These are phyloP conservation scores for Probaryconus sp. DNA, from an alignment of 1,140 invertebrate species.

Conservation along the genomic window DNA sequence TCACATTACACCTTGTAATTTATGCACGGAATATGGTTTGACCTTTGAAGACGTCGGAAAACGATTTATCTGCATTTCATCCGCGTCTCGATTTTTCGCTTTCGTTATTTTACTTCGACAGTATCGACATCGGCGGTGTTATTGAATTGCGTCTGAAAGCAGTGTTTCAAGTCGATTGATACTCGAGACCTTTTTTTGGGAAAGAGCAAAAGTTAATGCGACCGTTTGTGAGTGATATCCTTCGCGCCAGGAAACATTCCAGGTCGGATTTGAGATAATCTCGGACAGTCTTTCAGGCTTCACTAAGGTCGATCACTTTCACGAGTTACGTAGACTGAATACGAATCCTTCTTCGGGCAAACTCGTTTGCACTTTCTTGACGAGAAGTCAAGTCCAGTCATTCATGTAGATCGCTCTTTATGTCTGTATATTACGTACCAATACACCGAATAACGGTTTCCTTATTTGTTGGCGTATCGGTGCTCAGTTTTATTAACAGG, in stretches of 20 bases:
- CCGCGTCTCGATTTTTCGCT: conserved; percentile 10
- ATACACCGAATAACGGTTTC: conserved; percentile 1
- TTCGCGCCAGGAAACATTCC: conserved; percentile 49
- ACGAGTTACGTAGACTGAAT: conserved; percentile 56
- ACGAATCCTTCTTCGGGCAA: conserved; percentile 49
- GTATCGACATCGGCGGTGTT: conserved; percentile 16
- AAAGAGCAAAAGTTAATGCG: conserved; percentile 24
- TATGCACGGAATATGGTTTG: conserved; percentile 35
- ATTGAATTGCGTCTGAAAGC: conserved; percentile 15
- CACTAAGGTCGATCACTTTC: conserved; percentile 61
- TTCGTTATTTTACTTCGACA: neutral
- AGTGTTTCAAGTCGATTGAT: conserved; percentile 4
- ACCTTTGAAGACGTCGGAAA: conserved; percentile 38
- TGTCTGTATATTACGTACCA: conserved; percentile 14
- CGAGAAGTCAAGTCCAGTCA: conserved; percentile 45
- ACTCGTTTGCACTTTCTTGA: conserved; percentile 50
- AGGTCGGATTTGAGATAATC: conserved; percentile 50
- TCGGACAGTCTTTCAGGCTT: conserved; percentile 44
- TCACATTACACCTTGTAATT: conserved; percentile 27
- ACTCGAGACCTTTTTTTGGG: conserved; percentile 18
- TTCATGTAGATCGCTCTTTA: conserved; percentile 22
- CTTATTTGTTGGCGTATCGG: conserved; percentile 29
- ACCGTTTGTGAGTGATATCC: conserved; percentile 50
- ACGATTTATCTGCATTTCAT: conserved; percentile 26
- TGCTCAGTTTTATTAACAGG: conserved; percentile 25